Conservation (phyloP, 2,888 invertebrate species). For the Drosophila antonietae region DNA sequence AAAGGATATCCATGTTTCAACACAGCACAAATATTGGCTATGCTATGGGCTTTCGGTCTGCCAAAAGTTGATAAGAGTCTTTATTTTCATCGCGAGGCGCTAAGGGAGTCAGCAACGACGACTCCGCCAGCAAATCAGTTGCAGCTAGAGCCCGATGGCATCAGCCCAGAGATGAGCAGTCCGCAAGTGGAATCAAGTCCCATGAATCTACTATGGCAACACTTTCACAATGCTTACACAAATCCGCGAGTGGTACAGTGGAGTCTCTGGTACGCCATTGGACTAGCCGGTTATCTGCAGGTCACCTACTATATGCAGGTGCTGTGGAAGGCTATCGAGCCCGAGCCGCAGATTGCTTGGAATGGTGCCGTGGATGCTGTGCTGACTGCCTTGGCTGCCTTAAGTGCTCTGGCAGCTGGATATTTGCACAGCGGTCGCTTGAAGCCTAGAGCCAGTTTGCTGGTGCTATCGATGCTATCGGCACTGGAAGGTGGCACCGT, state of each 20-base stretch:
- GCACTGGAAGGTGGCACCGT: slow-evolving; percentile 86
- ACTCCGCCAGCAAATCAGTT: slow-evolving; percentile 13
- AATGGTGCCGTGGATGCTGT: slow-evolving; percentile 94
- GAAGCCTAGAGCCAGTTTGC: slow-evolving; percentile 83
- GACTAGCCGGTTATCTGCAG: slow-evolving; percentile 90
- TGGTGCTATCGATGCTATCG: slow-evolving; percentile 85
- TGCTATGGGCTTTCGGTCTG: slow-evolving; percentile 87
- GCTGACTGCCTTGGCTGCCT: slow-evolving; percentile 89
- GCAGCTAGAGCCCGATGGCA: slow-evolving; percentile 21
- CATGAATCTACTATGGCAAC: slow-evolving; percentile 85
- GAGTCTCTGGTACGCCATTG: slow-evolving; percentile 92
- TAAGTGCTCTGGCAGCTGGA: slow-evolving; percentile 87
- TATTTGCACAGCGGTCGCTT: slow-evolving; percentile 81
- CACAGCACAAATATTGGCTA: slow-evolving; percentile 87
- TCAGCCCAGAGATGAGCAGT: slow-evolving; percentile 8
- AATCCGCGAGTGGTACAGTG: slow-evolving; percentile 88
- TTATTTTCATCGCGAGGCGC: slow-evolving; percentile 86
- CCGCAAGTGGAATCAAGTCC: slow-evolving; percentile 40
- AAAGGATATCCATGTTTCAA: neutral
- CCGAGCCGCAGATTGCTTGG: slow-evolving; percentile 81
- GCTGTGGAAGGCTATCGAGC: slow-evolving; percentile 87
- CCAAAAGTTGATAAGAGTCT: slow-evolving; percentile 88
- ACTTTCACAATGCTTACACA: slow-evolving; percentile 87
- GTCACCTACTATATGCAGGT: slow-evolving; percentile 90
- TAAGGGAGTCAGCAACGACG: slow-evolving; percentile 8